Percentiles rank a stretch among this genome's conserved stretches.
phyloP scores from a whole-genome alignment of 37 sponge, comb jelly and placozoan species.

The Spongilla lacustris region DNA sequence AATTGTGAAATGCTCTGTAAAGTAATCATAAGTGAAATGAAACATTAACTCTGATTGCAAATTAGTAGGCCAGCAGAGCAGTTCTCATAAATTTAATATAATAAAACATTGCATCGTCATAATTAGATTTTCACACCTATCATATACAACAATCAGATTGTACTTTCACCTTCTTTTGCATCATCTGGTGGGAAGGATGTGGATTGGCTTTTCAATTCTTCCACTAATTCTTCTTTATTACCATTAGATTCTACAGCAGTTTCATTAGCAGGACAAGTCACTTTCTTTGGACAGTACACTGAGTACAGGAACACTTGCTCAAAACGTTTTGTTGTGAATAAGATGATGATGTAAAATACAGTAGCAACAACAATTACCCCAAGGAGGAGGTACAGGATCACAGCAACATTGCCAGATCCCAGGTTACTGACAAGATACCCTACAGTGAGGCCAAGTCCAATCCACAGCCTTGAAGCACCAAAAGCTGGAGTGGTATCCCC shows the following conservation, averaged over 20 bases:
- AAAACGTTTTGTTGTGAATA: not conserved
- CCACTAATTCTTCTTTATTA: not conserved
- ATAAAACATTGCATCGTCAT: no score
- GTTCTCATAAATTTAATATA: no score
- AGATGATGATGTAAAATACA: not conserved
- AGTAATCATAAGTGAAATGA: no score
- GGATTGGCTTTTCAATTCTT: not conserved
- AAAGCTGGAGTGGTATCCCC: not conserved
- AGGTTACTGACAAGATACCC: not conserved
- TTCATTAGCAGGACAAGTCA: not conserved
- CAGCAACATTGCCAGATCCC: not conserved
- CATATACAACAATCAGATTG: not conserved
- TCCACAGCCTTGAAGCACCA: not conserved
- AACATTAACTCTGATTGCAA: no score
- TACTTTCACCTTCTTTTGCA: not conserved
- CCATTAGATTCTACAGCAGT: not conserved
- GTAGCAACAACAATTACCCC: not conserved
- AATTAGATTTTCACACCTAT: no score
- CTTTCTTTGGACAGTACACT: not conserved
- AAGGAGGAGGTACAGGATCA: not conserved
- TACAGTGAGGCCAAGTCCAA: not conserved
- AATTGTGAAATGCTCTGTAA: no score
- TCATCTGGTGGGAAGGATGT: not conserved
- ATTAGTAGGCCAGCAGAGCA: no score
- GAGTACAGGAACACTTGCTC: not conserved